phyloP scores from a whole-genome alignment of 2,888 invertebrate genomes.

The Drosophila nigritarsus region DNA sequence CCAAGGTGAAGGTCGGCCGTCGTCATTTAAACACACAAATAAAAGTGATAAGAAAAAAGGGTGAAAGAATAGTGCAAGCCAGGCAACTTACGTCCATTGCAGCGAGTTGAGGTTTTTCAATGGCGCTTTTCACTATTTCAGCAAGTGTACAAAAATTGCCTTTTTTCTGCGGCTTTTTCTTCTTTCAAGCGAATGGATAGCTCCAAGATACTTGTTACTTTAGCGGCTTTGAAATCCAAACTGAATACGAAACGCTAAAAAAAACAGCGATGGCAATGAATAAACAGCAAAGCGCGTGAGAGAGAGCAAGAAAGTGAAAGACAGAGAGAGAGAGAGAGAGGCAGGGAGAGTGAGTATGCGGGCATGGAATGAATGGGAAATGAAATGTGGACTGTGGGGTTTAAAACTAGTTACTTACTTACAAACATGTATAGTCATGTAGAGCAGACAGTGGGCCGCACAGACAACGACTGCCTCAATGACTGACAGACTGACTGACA shows the following conservation, averaged over 20 bases:
- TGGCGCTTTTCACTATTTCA: constrained; percentile 55
- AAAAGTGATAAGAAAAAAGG: constrained; percentile 23
- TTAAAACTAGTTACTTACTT: constrained; percentile 71
- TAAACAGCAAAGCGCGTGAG: constrained; percentile 48
- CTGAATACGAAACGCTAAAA: constrained; percentile 63
- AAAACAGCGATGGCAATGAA: constrained; percentile 69
- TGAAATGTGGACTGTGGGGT: constrained; percentile 54
- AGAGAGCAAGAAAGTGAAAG: neutral
- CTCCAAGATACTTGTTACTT: constrained; percentile 78
- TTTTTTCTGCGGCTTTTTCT: constrained; percentile 43
- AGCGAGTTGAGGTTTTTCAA: constrained; percentile 40
- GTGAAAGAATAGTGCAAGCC: constrained; percentile 1
- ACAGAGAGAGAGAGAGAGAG: constrained; percentile 9
- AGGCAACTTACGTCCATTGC: constrained; percentile 66
- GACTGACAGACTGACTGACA: constrained; percentile 6
- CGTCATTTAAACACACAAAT: constrained; percentile 53
- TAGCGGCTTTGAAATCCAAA: constrained; percentile 77
- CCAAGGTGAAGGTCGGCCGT: constrained; percentile 76
- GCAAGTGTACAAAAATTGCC: constrained; percentile 48
- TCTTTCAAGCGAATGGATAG: constrained; percentile 54
- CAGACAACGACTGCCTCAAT: constrained; percentile 32
- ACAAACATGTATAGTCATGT: constrained; percentile 70
- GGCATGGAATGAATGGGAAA: constrained; percentile 63
- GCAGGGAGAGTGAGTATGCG: neutral
- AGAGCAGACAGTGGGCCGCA: constrained; percentile 56